Evolutionary conservation across 2,113 vertebrate genomes (phyloP), one percentile per base, ranked within the genome.

Genomic region (Oryzias curvinotus): DNA sequence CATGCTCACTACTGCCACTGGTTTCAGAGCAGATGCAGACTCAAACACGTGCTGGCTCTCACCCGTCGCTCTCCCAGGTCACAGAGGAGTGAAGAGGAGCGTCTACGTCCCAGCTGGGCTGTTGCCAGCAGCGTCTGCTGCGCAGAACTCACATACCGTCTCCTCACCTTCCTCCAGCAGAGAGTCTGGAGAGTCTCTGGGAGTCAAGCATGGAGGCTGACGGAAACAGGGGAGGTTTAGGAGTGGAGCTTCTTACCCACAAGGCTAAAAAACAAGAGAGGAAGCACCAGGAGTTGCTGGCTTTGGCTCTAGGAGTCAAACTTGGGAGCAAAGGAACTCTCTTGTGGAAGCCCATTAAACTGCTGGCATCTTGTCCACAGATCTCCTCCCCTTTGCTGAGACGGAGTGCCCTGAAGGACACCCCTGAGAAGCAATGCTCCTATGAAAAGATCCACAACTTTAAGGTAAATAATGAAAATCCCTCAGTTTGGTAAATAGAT

Each of bases 391-490:
- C 96, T 55, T 91, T 96, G 91, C 95, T 95, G 79, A 92, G 94
- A 80, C 94, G 93, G 83, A 93, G 92, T 49, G 93, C 94, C 62
- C 90, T 98, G 90, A 95, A 93, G 45, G 95, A 97, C 61, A 93
- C 91, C 2, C 28, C 78, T 0, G 95, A 97, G 91, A 97, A 94
- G 88, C 93, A 94, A 67, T 96, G 91, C 92, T 95, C 93, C 88
- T 99, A 98, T 45, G 95, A 98, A 85, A 99, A 99, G 93, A 92
- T 95, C 71, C 97, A 99, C 90, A 98, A 98, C 91, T 98, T 99
- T 73, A 98, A 98, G 96, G 97, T 98, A 92, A 95, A 93, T 5
- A 25, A 57, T 28, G 4, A 28, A 28, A 28, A 36, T 12, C 36
- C 36, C 12, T 36, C 36, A 36, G 36, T 36, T 36, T 36, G 36